Evolutionary conservation across 2,113 vertebrate genomes (phyloP).

Genomic region (Hepsetus odoe): DNA sequence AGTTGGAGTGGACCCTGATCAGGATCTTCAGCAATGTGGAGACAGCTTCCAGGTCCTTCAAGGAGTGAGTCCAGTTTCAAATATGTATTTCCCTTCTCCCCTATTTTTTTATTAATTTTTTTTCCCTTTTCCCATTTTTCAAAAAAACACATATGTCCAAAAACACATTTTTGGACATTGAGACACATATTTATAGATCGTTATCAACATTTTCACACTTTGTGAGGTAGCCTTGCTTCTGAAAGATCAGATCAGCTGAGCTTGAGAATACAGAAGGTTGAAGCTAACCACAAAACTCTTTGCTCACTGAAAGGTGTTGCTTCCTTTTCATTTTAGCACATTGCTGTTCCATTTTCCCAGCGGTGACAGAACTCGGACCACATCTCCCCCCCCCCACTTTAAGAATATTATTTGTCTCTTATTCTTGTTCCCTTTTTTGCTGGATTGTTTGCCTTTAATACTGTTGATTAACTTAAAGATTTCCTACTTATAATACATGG

Average conservation of each 20-base stretch:
- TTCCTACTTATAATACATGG: not conserved
- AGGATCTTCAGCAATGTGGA: conserved; percentile 86
- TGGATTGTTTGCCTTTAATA: not conserved
- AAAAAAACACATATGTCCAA: too few relatives aligned
- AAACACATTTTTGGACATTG: too few relatives aligned
- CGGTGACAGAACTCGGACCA: not conserved
- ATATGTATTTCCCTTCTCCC: too few relatives aligned
- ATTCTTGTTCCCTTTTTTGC: not conserved
- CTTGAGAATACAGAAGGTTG: not conserved
- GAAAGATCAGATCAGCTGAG: conserved; percentile 9
- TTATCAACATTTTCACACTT: too few relatives aligned
- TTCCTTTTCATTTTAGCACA: not conserved
- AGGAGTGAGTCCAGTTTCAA: conserved; percentile 81
- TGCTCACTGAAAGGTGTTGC: not conserved
- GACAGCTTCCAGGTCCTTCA: conserved; percentile 98
- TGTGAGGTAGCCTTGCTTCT: not conserved
- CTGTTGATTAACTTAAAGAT: too few relatives aligned
- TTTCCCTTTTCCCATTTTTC: too few relatives aligned
- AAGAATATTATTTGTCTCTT: not conserved
- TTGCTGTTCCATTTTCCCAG: not conserved
- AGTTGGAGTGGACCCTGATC: conserved; percentile 96
- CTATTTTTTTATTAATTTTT: too few relatives aligned
- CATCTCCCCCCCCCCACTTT: not conserved
- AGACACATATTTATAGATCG: too few relatives aligned
- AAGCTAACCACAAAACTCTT: conserved; percentile 21